Percentiles rank a stretch among this genome's conserved stretches.
Evolutionary conservation across 2,888 invertebrate genomes (phyloP).

Genomic region (Spicauda simplicius): DNA sequence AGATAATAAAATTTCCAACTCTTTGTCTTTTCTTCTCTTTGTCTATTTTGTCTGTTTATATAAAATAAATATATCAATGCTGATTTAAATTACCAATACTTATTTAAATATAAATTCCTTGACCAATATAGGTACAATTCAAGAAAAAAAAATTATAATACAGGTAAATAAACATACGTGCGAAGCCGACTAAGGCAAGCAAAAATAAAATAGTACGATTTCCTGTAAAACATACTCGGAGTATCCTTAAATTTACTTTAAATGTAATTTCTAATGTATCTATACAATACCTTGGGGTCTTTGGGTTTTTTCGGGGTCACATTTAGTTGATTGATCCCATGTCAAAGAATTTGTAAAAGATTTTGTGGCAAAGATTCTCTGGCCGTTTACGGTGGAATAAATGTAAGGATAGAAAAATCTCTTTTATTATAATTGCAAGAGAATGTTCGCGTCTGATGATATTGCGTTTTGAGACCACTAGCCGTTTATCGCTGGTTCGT

Average conservation of each 20-base stretch:
- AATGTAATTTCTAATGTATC: conserved; percentile 10
- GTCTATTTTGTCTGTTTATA: too few relatives aligned
- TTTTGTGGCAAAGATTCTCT: conserved; percentile 58
- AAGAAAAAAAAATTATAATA: too few relatives aligned
- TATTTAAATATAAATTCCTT: too few relatives aligned
- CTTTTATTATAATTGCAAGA: conserved; percentile 38
- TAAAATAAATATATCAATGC: too few relatives aligned
- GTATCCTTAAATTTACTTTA: not conserved
- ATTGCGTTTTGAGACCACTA: conserved; percentile 30
- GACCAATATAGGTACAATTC: too few relatives aligned
- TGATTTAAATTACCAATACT: too few relatives aligned
- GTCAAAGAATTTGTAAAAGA: conserved; percentile 42
- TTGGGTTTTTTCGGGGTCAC: conserved; percentile 46
- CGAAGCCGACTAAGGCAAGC: too few relatives aligned
- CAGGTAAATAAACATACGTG: too few relatives aligned
- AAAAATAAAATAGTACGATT: not conserved
- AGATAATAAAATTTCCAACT: too few relatives aligned
- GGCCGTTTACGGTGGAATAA: conserved; percentile 51
- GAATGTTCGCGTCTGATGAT: conserved; percentile 36
- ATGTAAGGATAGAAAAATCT: conserved; percentile 46
- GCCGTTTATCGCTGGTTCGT: not conserved
- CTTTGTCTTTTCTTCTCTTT: too few relatives aligned
- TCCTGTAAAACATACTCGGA: not conserved
- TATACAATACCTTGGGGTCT: conserved; percentile 7
- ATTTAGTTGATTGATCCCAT: conserved; percentile 60